Evolutionary conservation across 64 coral and sea anemone genomes (phyloP), one percentile per base, ranked within the genome.

Genomic region (Catalaphyllia jardinei): DNA sequence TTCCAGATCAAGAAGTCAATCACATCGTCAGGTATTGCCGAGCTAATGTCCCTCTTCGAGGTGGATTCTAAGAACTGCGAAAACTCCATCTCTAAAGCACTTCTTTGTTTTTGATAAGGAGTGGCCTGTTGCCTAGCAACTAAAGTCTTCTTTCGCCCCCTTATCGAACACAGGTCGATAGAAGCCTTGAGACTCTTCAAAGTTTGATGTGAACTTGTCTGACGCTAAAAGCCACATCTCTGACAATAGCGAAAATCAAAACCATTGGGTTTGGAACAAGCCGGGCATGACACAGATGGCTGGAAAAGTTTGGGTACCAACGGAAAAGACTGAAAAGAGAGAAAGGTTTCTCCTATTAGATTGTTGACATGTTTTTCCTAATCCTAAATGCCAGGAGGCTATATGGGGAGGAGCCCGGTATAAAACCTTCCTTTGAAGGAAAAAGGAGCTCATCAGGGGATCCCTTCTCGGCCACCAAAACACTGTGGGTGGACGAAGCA

Each of bases 181-280:
- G 75, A 49, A 0, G 77, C 51, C 52, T 59, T 52, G 19, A 77
- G 75, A n/a, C 46, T 51, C 38, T 20, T 51, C 7, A 54, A 78
- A 78, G 75, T 25, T 54, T 78, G 38, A 38, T 2, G 19, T 8
- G 27, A 14, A 11, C 75, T 78, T 2, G 18, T 54, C 24, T 87
- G 71, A 31, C 86, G 67, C n/a, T 33, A 50, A 73, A 59, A 87
- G 10, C 84, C 67, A 87, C 84, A 87, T 20, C 52, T 52, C 51
- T 87, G 84, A 55, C 46, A 73, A 39, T 55, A 74, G 51, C 51
- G 15, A 76, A 87, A 87, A 39, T 87, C 84, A 52, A 28, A 73
- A 30, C 52, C 69, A 73, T 74, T 87, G n/a, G 46, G 65, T 28
- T 59, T 71, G 67, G 42, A 73, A 29, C 67, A 87, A 52, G 52